Base-by-base conservation (phyloP, 2,888 invertebrate genomes). In the Julus scandinavius region DNA sequence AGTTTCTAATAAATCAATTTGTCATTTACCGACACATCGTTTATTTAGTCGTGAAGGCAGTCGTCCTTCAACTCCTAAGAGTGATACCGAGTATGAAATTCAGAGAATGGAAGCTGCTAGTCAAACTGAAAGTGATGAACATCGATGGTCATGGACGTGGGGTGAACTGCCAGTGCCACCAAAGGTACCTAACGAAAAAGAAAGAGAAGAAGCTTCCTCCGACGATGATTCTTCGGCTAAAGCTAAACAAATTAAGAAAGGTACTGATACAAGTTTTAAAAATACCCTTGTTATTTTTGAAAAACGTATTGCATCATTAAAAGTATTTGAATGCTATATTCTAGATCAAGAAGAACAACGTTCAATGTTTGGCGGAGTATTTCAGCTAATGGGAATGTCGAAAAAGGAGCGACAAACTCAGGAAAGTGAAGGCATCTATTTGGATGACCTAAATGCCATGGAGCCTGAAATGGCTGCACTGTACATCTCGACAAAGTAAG, bases 401-500 rank as follows among this genome's bases (percentile, higher is more conserved):
- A 94, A 94, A 91, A 90, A 91, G 88, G 63, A 80, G 7, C 54
- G 88, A 17, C 88, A 87, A 86, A 83, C 94, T 91, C 94, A 94
- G 45, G 94, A 94, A 91, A 93, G 95, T 17, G 96, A 96, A 90
- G 97, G 97, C 88, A 96, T 98, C 90, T 99, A 98, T 93, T 94
- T 99, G 89, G 97, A 98, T 88, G 98, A 99, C 91, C 94, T 98
- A 89, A 97, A 97, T 92, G 95, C 96, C 49, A 97, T 98, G 93
- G 97, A 98, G 92, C 98, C 98, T n/a, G 97, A 98, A 92, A 95
- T 97, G 90, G 95, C 97, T 90, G 95, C 97, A 91, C 94, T 98
- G 91, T 96, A 98, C 94, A 95, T 99, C 91, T 91, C 88, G 50
- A 72, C 88, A 80, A 89, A 88, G 89, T 89, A 88, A 88, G 88